A percentile compares a stretch with the other conserved stretches of the same genome.
These are phyloP conservation scores for Drosophila kepulauana DNA, from an alignment of 1,140 invertebrate species.

Conservation along the genomic window DNA sequence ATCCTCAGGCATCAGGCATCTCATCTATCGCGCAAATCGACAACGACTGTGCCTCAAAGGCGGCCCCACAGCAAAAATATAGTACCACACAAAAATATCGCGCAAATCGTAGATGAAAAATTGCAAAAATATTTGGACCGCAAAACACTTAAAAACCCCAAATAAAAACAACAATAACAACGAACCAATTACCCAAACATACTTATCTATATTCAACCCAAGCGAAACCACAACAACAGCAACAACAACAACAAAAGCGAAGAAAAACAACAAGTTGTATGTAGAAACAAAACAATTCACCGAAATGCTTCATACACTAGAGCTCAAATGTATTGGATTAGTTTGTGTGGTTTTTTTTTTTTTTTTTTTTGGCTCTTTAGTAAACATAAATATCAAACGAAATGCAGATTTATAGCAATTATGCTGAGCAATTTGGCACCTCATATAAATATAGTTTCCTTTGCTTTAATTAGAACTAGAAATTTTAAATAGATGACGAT, in stretches of 20 bases:
- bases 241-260: not conserved
- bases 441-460: no score
- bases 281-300: no score
- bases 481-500: no score
- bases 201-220: constrained; percentile 24
- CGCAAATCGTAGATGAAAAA: constrained; percentile 57
- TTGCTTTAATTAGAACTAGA: no score
- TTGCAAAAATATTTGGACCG: constrained; percentile 52
- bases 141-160: constrained; percentile 57
- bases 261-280: not conserved
- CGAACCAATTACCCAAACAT: constrained; percentile 28
- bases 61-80: constrained; percentile 7
- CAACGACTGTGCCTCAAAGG: constrained; percentile 14
- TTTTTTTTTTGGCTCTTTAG: no score
- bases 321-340: no score
- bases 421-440: no score
- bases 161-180: constrained; percentile 9
- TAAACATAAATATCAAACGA: no score
- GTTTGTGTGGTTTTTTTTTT: no score
- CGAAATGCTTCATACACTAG: no score
- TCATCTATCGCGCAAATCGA: not conserved
- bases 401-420: no score
- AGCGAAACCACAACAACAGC: not conserved
- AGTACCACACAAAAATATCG: constrained; percentile 36
- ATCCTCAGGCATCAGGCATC: not conserved